phyloP scores from a whole-genome alignment of 2,888 invertebrate species.

The Lithophane semibrunnea region DNA sequence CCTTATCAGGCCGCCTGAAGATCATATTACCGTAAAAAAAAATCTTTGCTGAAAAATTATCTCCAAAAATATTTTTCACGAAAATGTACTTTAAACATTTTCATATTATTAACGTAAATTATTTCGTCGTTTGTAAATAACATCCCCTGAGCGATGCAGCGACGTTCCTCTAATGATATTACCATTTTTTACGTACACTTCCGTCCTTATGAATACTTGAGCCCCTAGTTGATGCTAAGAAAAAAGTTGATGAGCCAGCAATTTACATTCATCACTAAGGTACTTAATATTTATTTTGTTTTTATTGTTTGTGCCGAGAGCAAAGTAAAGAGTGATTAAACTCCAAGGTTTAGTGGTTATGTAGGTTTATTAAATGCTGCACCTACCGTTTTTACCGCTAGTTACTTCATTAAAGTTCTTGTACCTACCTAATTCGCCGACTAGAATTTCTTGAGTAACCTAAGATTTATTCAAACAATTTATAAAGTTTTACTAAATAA shows the following conservation, averaged over 20 bases:
- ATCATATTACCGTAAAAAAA: neutral
- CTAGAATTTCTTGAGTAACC: slow-evolving; percentile 23
- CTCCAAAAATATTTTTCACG: slow-evolving; percentile 28
- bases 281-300: slow-evolving; percentile 61
- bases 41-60: neutral
- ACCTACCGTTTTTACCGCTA: neutral
- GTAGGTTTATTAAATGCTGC: slow-evolving; percentile 25
- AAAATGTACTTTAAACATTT: slow-evolving; percentile 42
- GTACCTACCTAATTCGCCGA: no score
- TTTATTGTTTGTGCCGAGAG: slow-evolving; percentile 25
- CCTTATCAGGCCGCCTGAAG: slow-evolving; percentile 37
- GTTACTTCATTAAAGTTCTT: slow-evolving; percentile 6
- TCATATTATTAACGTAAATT: slow-evolving; percentile 59
- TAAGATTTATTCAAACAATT: slow-evolving; percentile 18
- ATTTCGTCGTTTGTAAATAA: slow-evolving; percentile 66
- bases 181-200: slow-evolving; percentile 78
- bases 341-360: slow-evolving; percentile 15
- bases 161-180: slow-evolving; percentile 79
- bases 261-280: slow-evolving; percentile 79
- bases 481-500: slow-evolving; percentile 18
- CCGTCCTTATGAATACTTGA: slow-evolving; percentile 84
- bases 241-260: slow-evolving; percentile 79
- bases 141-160: slow-evolving; percentile 68
- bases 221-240: slow-evolving; percentile 74
- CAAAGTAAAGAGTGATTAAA: slow-evolving; percentile 26